phyloP scores from a whole-genome alignment of 1,140 invertebrate genomes.

The Drosophila kepulauana region DNA sequence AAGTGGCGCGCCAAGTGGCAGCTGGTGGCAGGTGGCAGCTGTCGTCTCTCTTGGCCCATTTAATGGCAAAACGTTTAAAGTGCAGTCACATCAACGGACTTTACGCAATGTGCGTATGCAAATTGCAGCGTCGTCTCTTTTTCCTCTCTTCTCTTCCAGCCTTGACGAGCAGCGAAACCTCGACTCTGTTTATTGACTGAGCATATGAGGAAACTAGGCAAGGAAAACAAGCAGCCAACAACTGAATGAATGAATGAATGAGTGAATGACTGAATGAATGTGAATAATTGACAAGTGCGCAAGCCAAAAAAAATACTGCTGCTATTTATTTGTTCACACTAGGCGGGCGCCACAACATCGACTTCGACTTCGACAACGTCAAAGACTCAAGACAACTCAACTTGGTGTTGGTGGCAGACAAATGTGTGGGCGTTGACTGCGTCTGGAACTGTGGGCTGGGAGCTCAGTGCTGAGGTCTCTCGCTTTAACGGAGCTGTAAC shows the following conservation, averaged over 20 bases:
- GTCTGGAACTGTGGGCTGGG: constrained; percentile 27
- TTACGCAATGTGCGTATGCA: constrained; percentile 70
- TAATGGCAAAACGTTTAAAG: constrained; percentile 6
- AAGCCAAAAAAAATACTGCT: constrained; percentile 23
- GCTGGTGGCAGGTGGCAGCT: constrained; percentile 13
- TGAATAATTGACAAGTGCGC: constrained; percentile 68
- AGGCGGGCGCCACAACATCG: constrained; percentile 29
- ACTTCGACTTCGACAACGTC: constrained; percentile 14
- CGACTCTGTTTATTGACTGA: constrained; percentile 5
- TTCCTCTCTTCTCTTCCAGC: neutral
- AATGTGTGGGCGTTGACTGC: constrained; percentile 44
- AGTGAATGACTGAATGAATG: constrained; percentile 47
- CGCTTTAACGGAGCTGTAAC: neutral
- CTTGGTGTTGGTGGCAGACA: constrained; percentile 42
- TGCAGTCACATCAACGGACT: constrained; percentile 9
- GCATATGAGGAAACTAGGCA: constrained; percentile 56
- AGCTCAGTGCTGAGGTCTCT: constrained; percentile 4
- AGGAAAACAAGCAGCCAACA: constrained; percentile 35
- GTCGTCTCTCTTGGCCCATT: constrained; percentile 8
- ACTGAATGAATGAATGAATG: constrained; percentile 31
- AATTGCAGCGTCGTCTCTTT: constrained; percentile 33
- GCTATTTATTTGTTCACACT: constrained; percentile 20
- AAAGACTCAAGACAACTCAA: constrained; percentile 35
- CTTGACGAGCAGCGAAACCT: neutral
- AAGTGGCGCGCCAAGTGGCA: neutral